Conservation (phyloP, 2,888 invertebrate genomes). For the Drosophila bunnanda region DNA sequence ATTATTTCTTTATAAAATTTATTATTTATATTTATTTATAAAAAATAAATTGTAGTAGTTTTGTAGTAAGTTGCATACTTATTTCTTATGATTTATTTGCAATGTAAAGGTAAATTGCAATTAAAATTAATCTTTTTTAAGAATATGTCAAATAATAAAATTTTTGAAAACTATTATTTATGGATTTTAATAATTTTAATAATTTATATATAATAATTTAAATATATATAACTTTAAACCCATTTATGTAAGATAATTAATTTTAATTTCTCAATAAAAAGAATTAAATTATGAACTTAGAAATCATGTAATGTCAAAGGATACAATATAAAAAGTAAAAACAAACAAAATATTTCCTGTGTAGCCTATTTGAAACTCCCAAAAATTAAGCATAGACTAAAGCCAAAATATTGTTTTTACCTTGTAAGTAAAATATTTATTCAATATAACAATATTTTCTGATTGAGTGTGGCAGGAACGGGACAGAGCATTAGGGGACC, state of each 20-base stretch:
- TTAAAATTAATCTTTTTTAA: too few relatives aligned
- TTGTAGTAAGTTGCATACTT: too few relatives aligned
- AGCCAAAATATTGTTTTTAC: constrained; percentile 79
- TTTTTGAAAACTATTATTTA: not conserved
- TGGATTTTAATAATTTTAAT: too few relatives aligned
- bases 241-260: not conserved
- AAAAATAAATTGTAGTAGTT: too few relatives aligned
- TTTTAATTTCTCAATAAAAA: not conserved
- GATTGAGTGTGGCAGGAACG: constrained; percentile 39
- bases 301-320: too few relatives aligned
- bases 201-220: too few relatives aligned
- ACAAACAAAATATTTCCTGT: not conserved
- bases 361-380: constrained; percentile 6
- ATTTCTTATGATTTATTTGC: too few relatives aligned
- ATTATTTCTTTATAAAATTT: too few relatives aligned
- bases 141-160: too few relatives aligned
- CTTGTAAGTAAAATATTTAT: constrained; percentile 81
- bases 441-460: constrained; percentile 69
- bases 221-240: too few relatives aligned
- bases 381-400: constrained; percentile 72
- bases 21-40: too few relatives aligned
- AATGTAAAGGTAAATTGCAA: too few relatives aligned
- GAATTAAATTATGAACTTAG: not conserved
- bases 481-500: constrained; percentile 11
- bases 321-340: not conserved